Conservation (phyloP, 2,113 vertebrate species). For the Pelecanoides urinatrix region DNA sequence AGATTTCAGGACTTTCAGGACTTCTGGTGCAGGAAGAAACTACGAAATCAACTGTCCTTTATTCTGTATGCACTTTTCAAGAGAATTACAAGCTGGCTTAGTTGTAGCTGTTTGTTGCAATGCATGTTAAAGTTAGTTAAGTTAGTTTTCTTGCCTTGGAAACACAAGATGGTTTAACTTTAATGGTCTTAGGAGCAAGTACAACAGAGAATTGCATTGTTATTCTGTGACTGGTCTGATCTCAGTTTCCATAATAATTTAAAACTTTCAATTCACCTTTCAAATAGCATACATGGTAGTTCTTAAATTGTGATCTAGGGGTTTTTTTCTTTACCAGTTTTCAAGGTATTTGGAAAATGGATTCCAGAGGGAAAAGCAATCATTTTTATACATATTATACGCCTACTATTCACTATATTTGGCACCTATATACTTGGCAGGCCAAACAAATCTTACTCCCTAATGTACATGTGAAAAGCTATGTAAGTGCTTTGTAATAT, state of each 20-base stretch:
- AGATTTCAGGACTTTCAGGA: background rate
- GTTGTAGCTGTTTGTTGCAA: background rate
- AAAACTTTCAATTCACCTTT: background rate
- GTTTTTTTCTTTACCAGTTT: background rate
- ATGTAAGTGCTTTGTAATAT: conserved; percentile 31
- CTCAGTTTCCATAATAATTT: background rate
- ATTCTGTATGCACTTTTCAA: background rate
- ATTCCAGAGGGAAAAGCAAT: background rate
- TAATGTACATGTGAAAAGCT: background rate
- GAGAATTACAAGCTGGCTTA: background rate
- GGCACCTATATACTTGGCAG: background rate
- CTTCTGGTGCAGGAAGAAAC: background rate
- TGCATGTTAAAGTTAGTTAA: too few species aligned
- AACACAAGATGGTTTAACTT: background rate
- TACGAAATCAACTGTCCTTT: background rate
- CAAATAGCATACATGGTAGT: background rate
- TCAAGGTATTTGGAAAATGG: background rate
- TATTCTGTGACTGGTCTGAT: background rate
- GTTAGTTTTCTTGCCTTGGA: too few species aligned
- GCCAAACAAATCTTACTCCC: conserved; percentile 12
- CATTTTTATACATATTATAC: background rate
- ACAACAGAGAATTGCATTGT: background rate
- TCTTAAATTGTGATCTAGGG: background rate
- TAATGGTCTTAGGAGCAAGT: background rate
- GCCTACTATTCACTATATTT: conserved; percentile 21